Conservation (phyloP, 2,113 vertebrate species). For the Calidris pugnax region DNA sequence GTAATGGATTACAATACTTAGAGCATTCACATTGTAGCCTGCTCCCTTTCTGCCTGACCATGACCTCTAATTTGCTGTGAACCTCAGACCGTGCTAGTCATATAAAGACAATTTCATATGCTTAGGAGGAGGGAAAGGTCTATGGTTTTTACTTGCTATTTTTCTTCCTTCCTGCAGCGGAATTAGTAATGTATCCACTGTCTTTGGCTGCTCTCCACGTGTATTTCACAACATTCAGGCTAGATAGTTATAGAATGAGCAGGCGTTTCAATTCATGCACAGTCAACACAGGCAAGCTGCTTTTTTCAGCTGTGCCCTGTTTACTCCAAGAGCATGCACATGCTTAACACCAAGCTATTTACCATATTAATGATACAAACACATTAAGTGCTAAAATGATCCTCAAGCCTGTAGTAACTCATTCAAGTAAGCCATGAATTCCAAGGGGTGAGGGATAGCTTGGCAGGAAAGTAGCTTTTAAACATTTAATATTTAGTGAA, state of each 20-base stretch:
- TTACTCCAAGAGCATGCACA: not conserved
- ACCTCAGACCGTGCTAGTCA: not conserved
- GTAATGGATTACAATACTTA: not conserved
- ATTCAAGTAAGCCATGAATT: not conserved
- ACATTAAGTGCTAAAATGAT: not conserved
- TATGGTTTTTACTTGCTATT: not conserved
- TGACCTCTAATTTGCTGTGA: not conserved
- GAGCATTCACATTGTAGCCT: not conserved
- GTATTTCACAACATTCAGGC: not conserved
- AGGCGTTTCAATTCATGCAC: not conserved
- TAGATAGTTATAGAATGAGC: not conserved
- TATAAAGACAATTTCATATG: not conserved
- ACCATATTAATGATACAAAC: not conserved
- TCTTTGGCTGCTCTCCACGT: not conserved
- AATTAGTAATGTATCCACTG: not conserved
- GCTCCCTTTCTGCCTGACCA: not conserved
- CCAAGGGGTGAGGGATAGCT: not conserved
- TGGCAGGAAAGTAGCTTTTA: not conserved
- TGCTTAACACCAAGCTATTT: not conserved
- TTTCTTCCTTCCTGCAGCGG: not conserved
- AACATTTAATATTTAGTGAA: not conserved
- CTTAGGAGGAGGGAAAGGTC: not conserved
- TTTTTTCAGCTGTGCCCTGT: not conserved
- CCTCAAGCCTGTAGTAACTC: not conserved
- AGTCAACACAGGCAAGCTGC: not conserved